Percentiles rank a stretch among this genome's conserved stretches.
phyloP scores from a whole-genome alignment of 2,797 vertebrate genomes.

The Notolepis coatsorum region DNA sequence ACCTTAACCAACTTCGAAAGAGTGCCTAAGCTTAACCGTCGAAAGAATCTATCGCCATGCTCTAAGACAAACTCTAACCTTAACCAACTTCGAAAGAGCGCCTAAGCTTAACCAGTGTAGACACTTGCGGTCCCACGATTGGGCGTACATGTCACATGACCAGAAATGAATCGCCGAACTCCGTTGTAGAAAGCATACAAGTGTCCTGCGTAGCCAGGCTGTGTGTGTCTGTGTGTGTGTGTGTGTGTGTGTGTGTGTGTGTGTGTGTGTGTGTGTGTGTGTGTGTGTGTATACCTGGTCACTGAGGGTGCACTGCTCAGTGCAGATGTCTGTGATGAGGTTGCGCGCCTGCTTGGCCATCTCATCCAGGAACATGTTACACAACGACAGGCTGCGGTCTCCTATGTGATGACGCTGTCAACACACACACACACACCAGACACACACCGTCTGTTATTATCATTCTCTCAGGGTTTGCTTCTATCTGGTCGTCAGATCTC shows the following conservation, averaged over 20 bases:
- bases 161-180: too few relatives aligned
- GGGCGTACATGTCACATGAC: too few relatives aligned
- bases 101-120: too few relatives aligned
- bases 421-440: background rate
- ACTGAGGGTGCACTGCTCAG: slow-evolving; percentile 97
- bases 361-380: slow-evolving; percentile 99
- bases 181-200: too few relatives aligned
- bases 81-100: too few relatives aligned
- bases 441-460: too few relatives aligned
- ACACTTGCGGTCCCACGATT: too few relatives aligned
- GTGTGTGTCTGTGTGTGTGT: background rate
- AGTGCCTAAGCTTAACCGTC: too few relatives aligned
- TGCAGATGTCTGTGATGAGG: slow-evolving; percentile 99
- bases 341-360: slow-evolving; percentile 99
- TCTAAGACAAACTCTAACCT: slow-evolving; percentile 8
- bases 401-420: slow-evolving; percentile 96
- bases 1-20: too few relatives aligned
- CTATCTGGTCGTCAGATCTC: too few relatives aligned
- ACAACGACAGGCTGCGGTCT: slow-evolving; percentile 97
- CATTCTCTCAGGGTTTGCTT: too few relatives aligned
- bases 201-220: background rate
- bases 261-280: slow-evolving; percentile 9
- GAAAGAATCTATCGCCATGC: slow-evolving; percentile 24
- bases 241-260: slow-evolving; percentile 16
- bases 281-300: slow-evolving; percentile 87